A percentile compares a stretch with the other conserved stretches of the same genome.
Conservation (phyloP, 2,888 invertebrate genomes). For the Dioctria linearis region DNA sequence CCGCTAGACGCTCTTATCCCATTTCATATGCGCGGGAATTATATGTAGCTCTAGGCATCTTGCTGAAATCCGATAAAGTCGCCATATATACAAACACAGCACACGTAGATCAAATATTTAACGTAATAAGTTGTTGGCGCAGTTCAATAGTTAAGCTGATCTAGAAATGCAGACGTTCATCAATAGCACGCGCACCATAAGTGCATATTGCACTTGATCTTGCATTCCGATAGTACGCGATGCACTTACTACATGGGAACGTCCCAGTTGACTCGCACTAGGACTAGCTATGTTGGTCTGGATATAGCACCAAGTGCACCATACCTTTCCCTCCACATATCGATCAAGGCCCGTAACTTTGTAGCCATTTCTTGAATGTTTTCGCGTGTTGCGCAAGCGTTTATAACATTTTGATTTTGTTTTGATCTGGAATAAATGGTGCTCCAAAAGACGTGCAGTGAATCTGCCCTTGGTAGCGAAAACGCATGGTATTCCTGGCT, state of each 20-base stretch:
- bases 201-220: slow-evolving; percentile 58
- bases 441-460: neutral
- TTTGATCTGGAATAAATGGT: slow-evolving; percentile 10
- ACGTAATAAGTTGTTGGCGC: slow-evolving; percentile 35
- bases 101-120: slow-evolving; percentile 50
- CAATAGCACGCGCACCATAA: slow-evolving; percentile 53
- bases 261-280: too few species aligned
- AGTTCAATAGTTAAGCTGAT: neutral
- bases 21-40: slow-evolving; percentile 17
- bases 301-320: neutral
- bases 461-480: slow-evolving; percentile 1
- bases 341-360: slow-evolving; percentile 31
- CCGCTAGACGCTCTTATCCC: neutral
- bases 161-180: slow-evolving; percentile 38
- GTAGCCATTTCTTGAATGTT: slow-evolving; percentile 52
- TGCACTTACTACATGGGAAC: neutral
- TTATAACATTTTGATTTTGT: slow-evolving; percentile 23
- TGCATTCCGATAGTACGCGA: slow-evolving; percentile 47
- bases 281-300: too few species aligned
- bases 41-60: slow-evolving; percentile 21
- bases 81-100: neutral
- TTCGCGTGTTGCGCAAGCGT: slow-evolving; percentile 52
- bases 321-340: neutral
- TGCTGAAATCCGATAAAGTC: slow-evolving; percentile 45
- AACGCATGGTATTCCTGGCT: neutral